Percentiles rank a stretch among this genome's conserved stretches.
Evolutionary conservation across 2,888 invertebrate genomes (phyloP).

Genomic region (Hydroisotoma schaefferi): DNA sequence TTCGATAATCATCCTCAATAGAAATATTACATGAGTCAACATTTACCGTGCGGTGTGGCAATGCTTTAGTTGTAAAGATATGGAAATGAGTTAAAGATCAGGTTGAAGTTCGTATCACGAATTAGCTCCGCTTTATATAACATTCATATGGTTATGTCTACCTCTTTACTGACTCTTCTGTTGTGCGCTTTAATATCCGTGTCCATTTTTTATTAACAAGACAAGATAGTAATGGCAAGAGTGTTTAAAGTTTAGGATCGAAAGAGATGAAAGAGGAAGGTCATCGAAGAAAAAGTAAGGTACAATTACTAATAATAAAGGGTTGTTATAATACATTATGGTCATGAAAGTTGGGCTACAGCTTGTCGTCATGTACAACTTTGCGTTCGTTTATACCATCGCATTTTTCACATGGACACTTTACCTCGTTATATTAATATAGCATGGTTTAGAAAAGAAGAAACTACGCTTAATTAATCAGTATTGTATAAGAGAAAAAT

Average conservation of each 20-base stretch:
- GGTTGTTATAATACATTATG: neutral
- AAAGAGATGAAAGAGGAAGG: slow-evolving; percentile 2
- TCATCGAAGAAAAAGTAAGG: neutral
- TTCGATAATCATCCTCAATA: slow-evolving; percentile 16
- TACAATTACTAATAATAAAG: slow-evolving; percentile 1
- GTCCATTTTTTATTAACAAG: no score
- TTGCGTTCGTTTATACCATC: no score
- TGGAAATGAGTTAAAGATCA: slow-evolving; percentile 24
- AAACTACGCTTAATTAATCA: no score
- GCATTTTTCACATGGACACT: no score
- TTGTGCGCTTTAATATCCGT: neutral
- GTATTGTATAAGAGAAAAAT: no score
- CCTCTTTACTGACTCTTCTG: neutral
- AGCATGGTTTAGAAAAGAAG: no score
- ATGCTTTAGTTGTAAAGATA: slow-evolving; percentile 1
- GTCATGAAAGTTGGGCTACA: neutral
- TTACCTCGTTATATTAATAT: no score
- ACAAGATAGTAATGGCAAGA: no score
- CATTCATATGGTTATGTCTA: neutral
- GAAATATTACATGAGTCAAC: slow-evolving; percentile 11
- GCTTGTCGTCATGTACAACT: no score
- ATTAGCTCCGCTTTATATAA: neutral
- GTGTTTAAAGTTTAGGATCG: no score
- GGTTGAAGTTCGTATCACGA: slow-evolving; percentile 33
- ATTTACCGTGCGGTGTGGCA: no score